phyloP scores from a whole-genome alignment of 2,797 vertebrate genomes.

The Diplodus sargus region DNA sequence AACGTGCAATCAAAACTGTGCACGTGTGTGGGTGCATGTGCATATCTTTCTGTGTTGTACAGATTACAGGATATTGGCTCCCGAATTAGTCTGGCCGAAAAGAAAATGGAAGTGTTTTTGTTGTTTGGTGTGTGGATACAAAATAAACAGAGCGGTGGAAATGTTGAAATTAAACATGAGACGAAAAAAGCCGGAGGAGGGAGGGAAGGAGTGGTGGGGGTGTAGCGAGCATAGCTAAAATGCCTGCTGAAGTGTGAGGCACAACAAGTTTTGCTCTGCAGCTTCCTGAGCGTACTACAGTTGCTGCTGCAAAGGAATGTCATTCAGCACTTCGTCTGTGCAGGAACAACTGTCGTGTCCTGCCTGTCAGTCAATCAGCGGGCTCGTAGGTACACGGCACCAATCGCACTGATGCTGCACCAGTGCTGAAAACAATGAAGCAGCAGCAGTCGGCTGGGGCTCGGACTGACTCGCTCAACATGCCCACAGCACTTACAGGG shows the following conservation, averaged over 20 bases:
- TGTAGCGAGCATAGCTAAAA: constrained; percentile 50
- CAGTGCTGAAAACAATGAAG: not conserved
- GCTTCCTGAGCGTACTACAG: constrained; percentile 57
- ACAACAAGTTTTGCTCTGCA: constrained; percentile 54
- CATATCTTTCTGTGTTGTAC: not conserved
- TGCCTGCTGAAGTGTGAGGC: constrained; percentile 54
- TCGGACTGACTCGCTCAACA: not conserved
- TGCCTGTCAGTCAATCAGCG: constrained; percentile 39
- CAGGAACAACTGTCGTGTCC: constrained; percentile 46
- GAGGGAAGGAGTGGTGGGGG: not conserved
- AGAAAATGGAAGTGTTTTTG: not conserved
- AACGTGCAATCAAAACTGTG: not conserved
- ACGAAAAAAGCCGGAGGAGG: not conserved
- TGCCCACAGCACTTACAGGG: constrained; percentile 2
- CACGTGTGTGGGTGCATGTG: not conserved
- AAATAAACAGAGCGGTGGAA: constrained; percentile 41
- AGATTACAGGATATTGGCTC: constrained; percentile 23
- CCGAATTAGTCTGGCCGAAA: not conserved
- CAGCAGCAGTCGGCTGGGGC: not conserved
- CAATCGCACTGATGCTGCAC: constrained; percentile 15
- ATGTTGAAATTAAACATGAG: constrained; percentile 45
- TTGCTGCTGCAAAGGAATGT: constrained; percentile 61
- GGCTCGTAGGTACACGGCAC: constrained; percentile 25
- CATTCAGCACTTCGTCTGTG: constrained; percentile 66
- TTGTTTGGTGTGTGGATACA: not conserved